Evolutionary conservation across 2,888 invertebrate species (phyloP).

Genomic region (Mystacides longicornis): DNA sequence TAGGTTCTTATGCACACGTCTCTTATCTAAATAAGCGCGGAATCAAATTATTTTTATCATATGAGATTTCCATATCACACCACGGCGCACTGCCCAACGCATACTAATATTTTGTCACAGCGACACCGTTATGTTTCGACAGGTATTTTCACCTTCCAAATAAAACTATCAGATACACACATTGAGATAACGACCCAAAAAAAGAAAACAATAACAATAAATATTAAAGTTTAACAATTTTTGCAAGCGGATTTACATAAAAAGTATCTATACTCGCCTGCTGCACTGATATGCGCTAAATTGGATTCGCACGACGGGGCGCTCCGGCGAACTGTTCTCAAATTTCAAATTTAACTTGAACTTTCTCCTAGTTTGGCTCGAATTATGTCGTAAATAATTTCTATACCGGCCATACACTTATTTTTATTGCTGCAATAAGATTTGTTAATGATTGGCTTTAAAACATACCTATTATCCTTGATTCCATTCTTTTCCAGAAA

Average conservation of each 20-base stretch:
- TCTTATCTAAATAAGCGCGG: too few species aligned
- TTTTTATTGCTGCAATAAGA: background rate
- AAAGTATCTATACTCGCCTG: background rate
- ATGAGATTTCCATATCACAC: too few species aligned
- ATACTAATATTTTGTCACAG: background rate
- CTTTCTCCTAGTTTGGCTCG: background rate
- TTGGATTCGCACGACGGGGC: conserved; percentile 1
- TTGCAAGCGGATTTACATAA: conserved; percentile 2
- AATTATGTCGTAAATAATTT: background rate
- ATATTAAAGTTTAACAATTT: conserved; percentile 1
- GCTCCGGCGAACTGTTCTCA: background rate
- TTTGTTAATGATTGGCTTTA: background rate
- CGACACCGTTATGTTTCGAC: background rate
- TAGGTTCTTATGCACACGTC: too few species aligned
- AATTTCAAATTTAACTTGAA: background rate
- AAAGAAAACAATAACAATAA: conserved; percentile 1
- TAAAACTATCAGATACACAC: background rate
- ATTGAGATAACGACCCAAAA: background rate
- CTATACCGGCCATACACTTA: background rate
- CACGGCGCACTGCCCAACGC: too few species aligned
- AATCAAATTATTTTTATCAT: too few species aligned
- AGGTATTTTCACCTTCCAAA: conserved; percentile 2
- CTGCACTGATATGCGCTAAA: conserved; percentile 5
- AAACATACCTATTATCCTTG: too few species aligned
- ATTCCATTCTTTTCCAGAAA: too few species aligned